Evolutionary conservation across 1,140 invertebrate species (phyloP).

Genomic region (Eurosta solidaginis): DNA sequence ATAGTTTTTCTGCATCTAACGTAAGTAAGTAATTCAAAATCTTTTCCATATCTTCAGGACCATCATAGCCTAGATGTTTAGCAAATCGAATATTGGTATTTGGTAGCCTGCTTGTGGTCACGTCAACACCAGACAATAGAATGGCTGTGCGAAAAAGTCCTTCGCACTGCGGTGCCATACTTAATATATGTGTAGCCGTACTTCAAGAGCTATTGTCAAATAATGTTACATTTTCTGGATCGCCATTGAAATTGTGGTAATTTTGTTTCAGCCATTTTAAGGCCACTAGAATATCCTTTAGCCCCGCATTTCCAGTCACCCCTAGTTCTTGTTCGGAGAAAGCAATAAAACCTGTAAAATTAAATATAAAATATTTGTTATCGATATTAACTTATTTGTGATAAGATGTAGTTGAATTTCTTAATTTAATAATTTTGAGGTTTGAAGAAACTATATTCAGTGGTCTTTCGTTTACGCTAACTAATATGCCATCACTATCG

Average conservation of each 20-base stretch:
- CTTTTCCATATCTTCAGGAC: slow-evolving; percentile 38
- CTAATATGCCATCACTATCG: no score
- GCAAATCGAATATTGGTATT: slow-evolving; percentile 46
- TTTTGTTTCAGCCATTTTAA: slow-evolving; percentile 67
- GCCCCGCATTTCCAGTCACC: slow-evolving; percentile 64
- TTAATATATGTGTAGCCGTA: slow-evolving; percentile 47
- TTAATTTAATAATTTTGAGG: background rate
- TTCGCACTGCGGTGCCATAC: slow-evolving; percentile 47
- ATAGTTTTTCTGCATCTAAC: slow-evolving; percentile 36
- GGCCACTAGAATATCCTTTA: slow-evolving; percentile 63
- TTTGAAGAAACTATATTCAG: no score
- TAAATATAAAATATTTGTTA: background rate
- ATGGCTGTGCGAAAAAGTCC: slow-evolving; percentile 67
- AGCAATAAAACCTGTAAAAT: slow-evolving; percentile 59
- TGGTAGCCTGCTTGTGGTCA: slow-evolving; percentile 40
- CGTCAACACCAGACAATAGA: slow-evolving; percentile 62
- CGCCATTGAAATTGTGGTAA: slow-evolving; percentile 66
- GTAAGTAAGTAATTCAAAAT: slow-evolving; percentile 36
- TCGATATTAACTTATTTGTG: no score
- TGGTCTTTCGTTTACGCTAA: no score
- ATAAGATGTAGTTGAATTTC: background rate
- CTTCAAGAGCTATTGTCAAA: slow-evolving; percentile 64
- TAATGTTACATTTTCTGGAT: slow-evolving; percentile 63
- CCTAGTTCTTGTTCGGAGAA: slow-evolving; percentile 67
- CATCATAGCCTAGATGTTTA: slow-evolving; percentile 46